These are phyloP conservation scores for Etheostoma perlongum DNA, from an alignment of 2,797 vertebrate species.

Conservation along the genomic window DNA sequence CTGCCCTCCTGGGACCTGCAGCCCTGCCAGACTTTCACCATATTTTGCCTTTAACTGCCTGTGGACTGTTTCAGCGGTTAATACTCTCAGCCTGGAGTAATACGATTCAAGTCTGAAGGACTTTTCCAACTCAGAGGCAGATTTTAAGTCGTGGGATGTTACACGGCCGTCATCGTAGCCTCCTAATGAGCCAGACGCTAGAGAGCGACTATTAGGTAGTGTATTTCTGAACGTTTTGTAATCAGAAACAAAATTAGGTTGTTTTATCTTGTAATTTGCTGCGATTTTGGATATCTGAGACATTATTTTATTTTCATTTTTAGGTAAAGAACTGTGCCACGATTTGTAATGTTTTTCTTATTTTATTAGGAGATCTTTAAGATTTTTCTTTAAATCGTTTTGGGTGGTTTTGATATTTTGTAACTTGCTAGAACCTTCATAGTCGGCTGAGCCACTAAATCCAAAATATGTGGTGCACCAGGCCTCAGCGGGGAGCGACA, in stretches of 20 bases:
- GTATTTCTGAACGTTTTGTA: background rate
- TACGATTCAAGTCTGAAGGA: constrained; percentile 55
- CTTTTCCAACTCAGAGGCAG: constrained; percentile 42
- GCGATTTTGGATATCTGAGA: too few relatives aligned
- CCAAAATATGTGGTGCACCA: constrained; percentile 50
- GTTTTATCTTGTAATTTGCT: too few relatives aligned
- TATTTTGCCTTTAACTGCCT: constrained; percentile 28
- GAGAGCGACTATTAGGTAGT: accelerated
- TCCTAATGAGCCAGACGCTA: constrained; percentile 24
- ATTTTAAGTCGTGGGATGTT: constrained; percentile 32
- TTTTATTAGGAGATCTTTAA: too few relatives aligned
- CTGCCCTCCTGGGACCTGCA: constrained; percentile 36
- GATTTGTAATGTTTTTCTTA: too few relatives aligned
- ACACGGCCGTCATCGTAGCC: constrained; percentile 41
- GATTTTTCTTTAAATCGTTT: too few relatives aligned
- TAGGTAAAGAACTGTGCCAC: too few relatives aligned
- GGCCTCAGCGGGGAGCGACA: accelerated
- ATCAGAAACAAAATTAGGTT: background rate
- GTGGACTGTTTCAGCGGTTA: constrained; percentile 30
- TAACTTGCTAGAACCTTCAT: background rate
- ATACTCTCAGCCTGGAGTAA: constrained; percentile 28
- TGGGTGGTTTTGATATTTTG: too few relatives aligned
- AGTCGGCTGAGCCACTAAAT: constrained; percentile 43
- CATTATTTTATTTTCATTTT: too few relatives aligned
- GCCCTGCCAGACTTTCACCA: constrained; percentile 29